Conservation (phyloP, 2,888 invertebrate species). For the Brassicogethes aeneus region DNA sequence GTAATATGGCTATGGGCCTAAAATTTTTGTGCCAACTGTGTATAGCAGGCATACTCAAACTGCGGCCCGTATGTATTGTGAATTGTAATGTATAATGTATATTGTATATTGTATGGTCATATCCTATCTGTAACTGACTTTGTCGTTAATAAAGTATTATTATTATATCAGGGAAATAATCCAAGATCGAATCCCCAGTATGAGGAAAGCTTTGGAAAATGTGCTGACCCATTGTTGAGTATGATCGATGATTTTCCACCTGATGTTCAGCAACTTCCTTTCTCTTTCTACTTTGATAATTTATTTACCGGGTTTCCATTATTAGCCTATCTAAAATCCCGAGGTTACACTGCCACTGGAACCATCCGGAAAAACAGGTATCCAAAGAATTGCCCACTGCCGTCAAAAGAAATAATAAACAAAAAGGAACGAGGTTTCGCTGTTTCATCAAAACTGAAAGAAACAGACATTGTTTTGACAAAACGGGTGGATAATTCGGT, state of each 20-base stretch:
- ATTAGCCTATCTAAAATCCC: slow-evolving; percentile 7
- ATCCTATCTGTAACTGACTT: too few species aligned
- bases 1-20: too few species aligned
- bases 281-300: slow-evolving; percentile 11
- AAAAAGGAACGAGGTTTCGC: slow-evolving; percentile 10
- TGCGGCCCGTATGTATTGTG: too few species aligned
- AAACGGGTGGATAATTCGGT: slow-evolving; percentile 25
- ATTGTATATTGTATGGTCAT: too few species aligned
- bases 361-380: slow-evolving; percentile 20
- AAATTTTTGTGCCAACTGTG: too few species aligned
- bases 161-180: slow-evolving; percentile 15
- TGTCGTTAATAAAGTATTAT: too few species aligned
- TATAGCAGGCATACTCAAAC: too few species aligned
- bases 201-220: slow-evolving; percentile 11
- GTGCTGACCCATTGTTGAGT: slow-evolving; percentile 6
- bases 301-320: slow-evolving; percentile 11
- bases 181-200: slow-evolving; percentile 7
- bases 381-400: slow-evolving; percentile 17
- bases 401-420: slow-evolving; percentile 12
- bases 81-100: too few species aligned
- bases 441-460: slow-evolving; percentile 5
- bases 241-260: slow-evolving; percentile 1
- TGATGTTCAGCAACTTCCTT: slow-evolving; percentile 3
- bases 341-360: slow-evolving; percentile 17
- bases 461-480: slow-evolving; percentile 2